Conservation (phyloP, 2,797 vertebrate genomes). For the Sebastes cheni region DNA sequence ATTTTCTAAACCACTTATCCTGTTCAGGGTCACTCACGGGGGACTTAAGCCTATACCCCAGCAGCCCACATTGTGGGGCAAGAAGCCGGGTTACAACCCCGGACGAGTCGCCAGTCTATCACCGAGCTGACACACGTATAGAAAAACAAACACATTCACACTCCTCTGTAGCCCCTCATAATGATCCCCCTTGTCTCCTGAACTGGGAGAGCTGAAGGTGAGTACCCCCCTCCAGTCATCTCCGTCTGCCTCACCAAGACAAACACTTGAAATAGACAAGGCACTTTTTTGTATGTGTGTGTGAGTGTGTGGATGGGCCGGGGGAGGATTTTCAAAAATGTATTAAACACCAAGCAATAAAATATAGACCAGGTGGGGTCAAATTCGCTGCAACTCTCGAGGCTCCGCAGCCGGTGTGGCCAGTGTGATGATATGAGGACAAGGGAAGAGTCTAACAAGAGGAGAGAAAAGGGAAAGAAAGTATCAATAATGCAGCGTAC, state of each 20-base stretch:
- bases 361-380: slow-evolving; percentile 78
- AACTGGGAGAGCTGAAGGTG: slow-evolving; percentile 76
- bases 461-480: slow-evolving; percentile 52
- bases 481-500: slow-evolving; percentile 79
- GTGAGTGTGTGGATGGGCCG: slow-evolving; percentile 1
- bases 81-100: neutral
- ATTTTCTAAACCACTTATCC: slow-evolving; percentile 9
- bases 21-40: slow-evolving; percentile 11
- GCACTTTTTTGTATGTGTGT: slow-evolving; percentile 5
- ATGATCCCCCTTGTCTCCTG: slow-evolving; percentile 77
- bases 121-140: slow-evolving; percentile 12
- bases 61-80: neutral
- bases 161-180: slow-evolving; percentile 64
- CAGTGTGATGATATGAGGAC: slow-evolving; percentile 69
- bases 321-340: slow-evolving; percentile 71
- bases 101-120: slow-evolving; percentile 23
- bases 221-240: slow-evolving; percentile 74
- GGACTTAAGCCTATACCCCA: slow-evolving; percentile 1
- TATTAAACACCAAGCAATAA: slow-evolving; percentile 81
- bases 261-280: slow-evolving; percentile 71
- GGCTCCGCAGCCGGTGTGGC: slow-evolving; percentile 58
- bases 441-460: slow-evolving; percentile 67
- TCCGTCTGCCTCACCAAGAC: slow-evolving; percentile 63
- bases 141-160: slow-evolving; percentile 51
- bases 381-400: slow-evolving; percentile 68